Evolutionary conservation across 2,888 invertebrate species (phyloP).

Genomic region (Leucania comma): DNA sequence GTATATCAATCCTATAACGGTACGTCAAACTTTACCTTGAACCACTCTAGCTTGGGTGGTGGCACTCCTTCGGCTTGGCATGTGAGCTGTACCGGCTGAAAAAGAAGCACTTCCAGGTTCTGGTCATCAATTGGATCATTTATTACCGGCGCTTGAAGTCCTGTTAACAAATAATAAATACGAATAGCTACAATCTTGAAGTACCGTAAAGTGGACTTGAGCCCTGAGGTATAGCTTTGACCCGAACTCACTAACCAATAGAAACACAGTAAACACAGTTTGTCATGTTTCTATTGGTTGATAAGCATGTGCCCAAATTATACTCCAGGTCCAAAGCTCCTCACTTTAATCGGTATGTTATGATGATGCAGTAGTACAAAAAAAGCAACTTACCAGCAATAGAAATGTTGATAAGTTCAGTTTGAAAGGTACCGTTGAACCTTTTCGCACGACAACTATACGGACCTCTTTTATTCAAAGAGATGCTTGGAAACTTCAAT

Average conservation of each 20-base stretch:
- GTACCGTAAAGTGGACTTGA: background rate
- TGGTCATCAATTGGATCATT: conserved; percentile 65
- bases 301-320: no score
- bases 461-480: conserved; percentile 72
- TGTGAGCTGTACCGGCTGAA: conserved; percentile 77
- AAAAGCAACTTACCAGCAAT: conserved; percentile 74
- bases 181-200: background rate
- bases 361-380: background rate
- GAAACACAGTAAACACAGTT: no score
- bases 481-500: conserved; percentile 74
- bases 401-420: conserved; percentile 68
- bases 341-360: background rate
- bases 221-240: no score
- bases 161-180: conserved; percentile 62
- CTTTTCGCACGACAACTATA: conserved; percentile 77
- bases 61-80: conserved; percentile 92
- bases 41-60: conserved; percentile 92
- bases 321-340: no score
- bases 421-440: conserved; percentile 59
- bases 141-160: conserved; percentile 68
- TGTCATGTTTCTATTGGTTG: no score
- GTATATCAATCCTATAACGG: background rate
- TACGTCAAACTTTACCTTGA: conserved; percentile 89
- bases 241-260: no score
- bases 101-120: conserved; percentile 69